Evolutionary conservation across 2,888 invertebrate species (phyloP), one percentile per base, ranked within the genome.

Genomic region (Caenorhabditis sp.): DNA sequence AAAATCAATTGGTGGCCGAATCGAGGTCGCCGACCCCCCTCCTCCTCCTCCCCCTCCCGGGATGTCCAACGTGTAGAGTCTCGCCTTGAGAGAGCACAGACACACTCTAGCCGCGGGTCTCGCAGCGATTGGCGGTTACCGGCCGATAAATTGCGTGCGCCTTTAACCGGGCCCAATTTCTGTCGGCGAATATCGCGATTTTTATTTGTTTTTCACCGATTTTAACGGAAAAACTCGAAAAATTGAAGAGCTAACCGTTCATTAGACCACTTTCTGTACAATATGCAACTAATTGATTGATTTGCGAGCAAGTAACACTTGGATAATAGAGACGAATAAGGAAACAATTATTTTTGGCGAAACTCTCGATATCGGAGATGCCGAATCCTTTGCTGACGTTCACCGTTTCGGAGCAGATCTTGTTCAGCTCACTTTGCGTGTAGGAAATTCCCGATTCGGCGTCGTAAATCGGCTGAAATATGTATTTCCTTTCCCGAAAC

Each of bases 241-340:
- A 45, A n/a, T 15, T 24, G 37, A 4, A 22, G n/a, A n/a, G 37
- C 73, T 58, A 77, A 48, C 65, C 76, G 35, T 77, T 66, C 37
- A 73, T 68, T 59, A 78, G 41, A 46, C 73, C 68, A 43, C 68
- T 78, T 32, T 58, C 43, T 45, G 35, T 56, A 61, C 83, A 83
- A 71, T 80, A 83, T 9, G 68, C 66, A 30, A 83, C 48, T 35
- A 81, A 61, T 48, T 63, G 56, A 20, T 74, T 66, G 53, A 83
- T 81, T 73, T 83, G 80, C 41, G 78, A 76, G 53, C 83, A 83
- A 8, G 81, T 79, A n/a, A 81, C 74, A 58, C 63, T 59, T 1
- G 81, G 73, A 52, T 81, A 81, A 58, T 81, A 81, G 37, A 83
- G 27, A 11, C 74, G 52, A 53, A 83, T 80, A 52, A 83, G 37